These are phyloP conservation scores for Paramormyrops kingsleyae DNA, from an alignment of 2,113 vertebrate genomes.

Conservation along the genomic window DNA sequence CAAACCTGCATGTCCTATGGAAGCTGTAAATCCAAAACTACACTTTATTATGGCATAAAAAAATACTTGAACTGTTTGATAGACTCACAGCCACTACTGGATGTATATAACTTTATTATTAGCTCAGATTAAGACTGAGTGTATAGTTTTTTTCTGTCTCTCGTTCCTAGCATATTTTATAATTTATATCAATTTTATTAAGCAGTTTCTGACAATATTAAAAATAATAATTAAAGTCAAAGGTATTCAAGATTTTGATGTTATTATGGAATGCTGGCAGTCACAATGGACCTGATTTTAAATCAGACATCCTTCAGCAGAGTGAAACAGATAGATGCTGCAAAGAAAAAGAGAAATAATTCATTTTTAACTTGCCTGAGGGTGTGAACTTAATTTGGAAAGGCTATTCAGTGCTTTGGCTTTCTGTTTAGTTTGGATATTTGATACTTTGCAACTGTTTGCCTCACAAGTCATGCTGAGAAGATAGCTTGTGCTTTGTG, in stretches of 20 bases:
- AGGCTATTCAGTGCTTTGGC: too few relatives aligned
- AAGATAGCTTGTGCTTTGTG: not conserved
- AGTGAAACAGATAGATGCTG: not conserved
- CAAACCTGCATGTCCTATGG: not conserved
- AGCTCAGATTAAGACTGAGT: too few relatives aligned
- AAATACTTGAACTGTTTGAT: not conserved
- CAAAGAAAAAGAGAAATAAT: not conserved
- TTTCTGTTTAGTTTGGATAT: not conserved
- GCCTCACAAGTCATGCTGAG: not conserved
- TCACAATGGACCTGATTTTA: not conserved
- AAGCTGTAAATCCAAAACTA: not conserved
- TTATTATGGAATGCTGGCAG: not conserved
- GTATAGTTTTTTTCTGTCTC: too few relatives aligned
- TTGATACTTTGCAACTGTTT: not conserved
- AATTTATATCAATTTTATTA: not conserved
- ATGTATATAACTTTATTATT: not conserved
- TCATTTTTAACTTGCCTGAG: not conserved
- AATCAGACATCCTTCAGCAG: not conserved
- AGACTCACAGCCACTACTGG: not conserved
- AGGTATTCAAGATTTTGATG: not conserved
- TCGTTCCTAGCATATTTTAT: too few relatives aligned
- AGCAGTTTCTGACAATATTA: not conserved
- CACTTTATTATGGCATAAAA: not conserved
- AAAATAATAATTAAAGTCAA: not conserved
- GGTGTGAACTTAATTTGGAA: not conserved